Percentiles rank a stretch among this genome's conserved stretches.
Evolutionary conservation across 2,797 vertebrate genomes (phyloP).

Genomic region (Sebastes alutus): DNA sequence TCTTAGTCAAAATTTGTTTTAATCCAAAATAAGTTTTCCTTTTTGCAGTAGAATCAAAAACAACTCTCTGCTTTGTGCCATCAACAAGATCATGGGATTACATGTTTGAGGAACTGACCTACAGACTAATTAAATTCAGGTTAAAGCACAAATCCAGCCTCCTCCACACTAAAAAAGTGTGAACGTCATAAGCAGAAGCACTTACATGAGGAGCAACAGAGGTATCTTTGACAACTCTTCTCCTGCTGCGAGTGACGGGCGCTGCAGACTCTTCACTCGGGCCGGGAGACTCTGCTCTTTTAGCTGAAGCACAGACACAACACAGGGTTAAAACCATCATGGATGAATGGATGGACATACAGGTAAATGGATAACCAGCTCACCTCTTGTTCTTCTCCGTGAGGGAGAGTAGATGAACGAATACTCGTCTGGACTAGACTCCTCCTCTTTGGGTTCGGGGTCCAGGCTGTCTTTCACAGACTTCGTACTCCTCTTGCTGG

Average conservation of each 20-base stretch:
- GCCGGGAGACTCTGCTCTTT: slow-evolving; percentile 64
- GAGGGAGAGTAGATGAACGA: slow-evolving; percentile 86
- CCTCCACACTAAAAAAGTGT: background rate
- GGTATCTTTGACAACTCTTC: slow-evolving; percentile 51
- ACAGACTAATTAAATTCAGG: background rate
- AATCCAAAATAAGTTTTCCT: background rate
- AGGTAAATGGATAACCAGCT: background rate
- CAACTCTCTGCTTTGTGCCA: background rate
- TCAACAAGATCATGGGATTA: background rate
- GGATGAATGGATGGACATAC: background rate
- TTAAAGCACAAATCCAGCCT: background rate
- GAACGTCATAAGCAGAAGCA: background rate
- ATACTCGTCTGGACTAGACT: slow-evolving; percentile 58
- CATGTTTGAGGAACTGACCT: background rate
- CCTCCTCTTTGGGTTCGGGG: slow-evolving; percentile 54
- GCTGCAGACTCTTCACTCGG: slow-evolving; percentile 72
- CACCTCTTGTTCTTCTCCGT: slow-evolving; percentile 77
- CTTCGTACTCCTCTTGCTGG: slow-evolving; percentile 58
- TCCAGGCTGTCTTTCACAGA: slow-evolving; percentile 13
- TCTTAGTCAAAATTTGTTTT: background rate
- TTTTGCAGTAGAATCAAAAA: background rate
- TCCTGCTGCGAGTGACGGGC: slow-evolving; percentile 84
- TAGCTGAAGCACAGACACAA: slow-evolving; percentile 71
- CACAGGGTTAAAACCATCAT: background rate
- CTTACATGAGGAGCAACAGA: slow-evolving; percentile 45